These are phyloP conservation scores for Flabesymbios commensalis DNA, from an alignment of 2,888 invertebrate species.

Conservation along the genomic window DNA sequence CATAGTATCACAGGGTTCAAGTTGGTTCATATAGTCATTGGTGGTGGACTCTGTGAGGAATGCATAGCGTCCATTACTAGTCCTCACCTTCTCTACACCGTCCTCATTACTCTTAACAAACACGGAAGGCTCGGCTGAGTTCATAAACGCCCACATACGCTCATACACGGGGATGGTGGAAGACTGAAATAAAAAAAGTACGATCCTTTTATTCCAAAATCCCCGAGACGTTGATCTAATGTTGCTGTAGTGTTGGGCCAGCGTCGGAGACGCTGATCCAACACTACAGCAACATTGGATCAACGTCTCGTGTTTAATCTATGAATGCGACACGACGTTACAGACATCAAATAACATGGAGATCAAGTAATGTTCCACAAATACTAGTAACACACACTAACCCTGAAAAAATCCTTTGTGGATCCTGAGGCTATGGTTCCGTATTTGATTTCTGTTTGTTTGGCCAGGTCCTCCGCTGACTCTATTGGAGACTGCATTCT, in stretches of 20 bases:
- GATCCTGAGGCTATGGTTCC: conserved; percentile 76
- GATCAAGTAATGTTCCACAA: no score
- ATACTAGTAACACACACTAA: no score
- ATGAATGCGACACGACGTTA: no score
- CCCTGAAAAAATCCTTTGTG: conserved; percentile 84
- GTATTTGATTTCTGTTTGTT: conserved; percentile 90
- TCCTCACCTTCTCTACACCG: conserved; percentile 78
- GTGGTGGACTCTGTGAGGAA: conserved; percentile 65
- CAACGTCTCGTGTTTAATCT: no score
- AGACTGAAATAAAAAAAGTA: conserved; percentile 68
- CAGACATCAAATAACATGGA: no score
- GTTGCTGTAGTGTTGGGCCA: no score
- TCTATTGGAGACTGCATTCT: conserved; percentile 95
- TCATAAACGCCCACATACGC: conserved; percentile 95
- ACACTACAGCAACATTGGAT: no score
- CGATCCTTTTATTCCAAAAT: no score
- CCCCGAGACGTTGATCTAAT: no score
- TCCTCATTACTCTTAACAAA: conserved; percentile 77
- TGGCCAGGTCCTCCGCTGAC: conserved; percentile 85
- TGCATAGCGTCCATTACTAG: conserved; percentile 64
- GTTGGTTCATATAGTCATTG: conserved; percentile 83
- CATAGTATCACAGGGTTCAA: conserved; percentile 71
- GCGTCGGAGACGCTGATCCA: no score
- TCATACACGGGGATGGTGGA: conserved; percentile 85
- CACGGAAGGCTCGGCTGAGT: conserved; percentile 75